These are phyloP conservation scores for Narcine bancroftii DNA, from an alignment of 2,113 vertebrate genomes.

Conservation along the genomic window DNA sequence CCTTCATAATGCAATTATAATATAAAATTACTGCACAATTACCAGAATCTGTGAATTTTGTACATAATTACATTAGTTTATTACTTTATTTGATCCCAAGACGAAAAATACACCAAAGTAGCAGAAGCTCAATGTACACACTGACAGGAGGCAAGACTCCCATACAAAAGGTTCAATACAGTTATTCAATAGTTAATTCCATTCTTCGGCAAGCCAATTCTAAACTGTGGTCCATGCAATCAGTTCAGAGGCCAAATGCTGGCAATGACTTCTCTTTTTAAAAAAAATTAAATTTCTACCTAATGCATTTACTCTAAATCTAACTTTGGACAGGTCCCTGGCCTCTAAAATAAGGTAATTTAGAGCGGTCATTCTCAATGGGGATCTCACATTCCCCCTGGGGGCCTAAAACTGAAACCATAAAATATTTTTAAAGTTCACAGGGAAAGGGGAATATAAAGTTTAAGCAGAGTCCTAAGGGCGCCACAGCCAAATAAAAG, in stretches of 20 bases:
- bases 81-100: not conserved
- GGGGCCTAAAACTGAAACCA: no score
- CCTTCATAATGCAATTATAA: not conserved
- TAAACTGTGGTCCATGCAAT: not conserved
- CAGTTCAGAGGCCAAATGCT: not conserved
- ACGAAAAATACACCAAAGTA: not conserved
- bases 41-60: not conserved
- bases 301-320: not conserved
- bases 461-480: no score
- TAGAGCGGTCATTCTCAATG: not conserved
- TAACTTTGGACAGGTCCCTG: not conserved
- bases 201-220: not conserved
- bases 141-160: not conserved
- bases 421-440: no score
- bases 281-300: not conserved
- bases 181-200: not conserved
- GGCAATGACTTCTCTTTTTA: not conserved
- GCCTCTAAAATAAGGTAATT: not conserved
- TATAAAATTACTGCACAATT: constrained; percentile 11
- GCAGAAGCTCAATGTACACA: not conserved
- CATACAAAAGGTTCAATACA: not conserved
- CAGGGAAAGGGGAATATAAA: not conserved
- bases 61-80: not conserved
- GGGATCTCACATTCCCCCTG: no score
- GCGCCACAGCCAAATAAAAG: no score